phyloP scores from a whole-genome alignment of 2,113 vertebrate genomes.

The Stigmatopora nigra region DNA sequence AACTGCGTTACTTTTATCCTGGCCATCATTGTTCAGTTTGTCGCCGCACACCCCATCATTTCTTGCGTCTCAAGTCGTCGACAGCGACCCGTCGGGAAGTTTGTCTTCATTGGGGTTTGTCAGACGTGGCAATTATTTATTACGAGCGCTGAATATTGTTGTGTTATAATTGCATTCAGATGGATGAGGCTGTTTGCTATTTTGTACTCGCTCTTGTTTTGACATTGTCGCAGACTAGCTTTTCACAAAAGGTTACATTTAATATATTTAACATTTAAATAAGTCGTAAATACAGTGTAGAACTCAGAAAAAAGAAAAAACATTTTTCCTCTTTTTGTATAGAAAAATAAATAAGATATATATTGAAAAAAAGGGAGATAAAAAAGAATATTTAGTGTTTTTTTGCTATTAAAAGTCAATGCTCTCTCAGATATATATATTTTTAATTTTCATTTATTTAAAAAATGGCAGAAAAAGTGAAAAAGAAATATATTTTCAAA shows the following conservation, averaged over 20 bases:
- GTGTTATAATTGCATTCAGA: constrained; percentile 48
- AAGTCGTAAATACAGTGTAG: too few relatives aligned
- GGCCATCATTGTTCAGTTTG: constrained; percentile 9
- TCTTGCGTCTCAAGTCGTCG: constrained; percentile 28
- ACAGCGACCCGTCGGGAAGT: constrained; percentile 24
- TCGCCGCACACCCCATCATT: constrained; percentile 10
- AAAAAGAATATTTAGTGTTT: too few relatives aligned
- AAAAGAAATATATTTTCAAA: too few relatives aligned
- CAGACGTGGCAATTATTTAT: constrained; percentile 36
- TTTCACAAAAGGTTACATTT: not conserved
- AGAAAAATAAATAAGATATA: too few relatives aligned
- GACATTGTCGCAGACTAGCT: constrained; percentile 31
- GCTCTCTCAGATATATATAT: too few relatives aligned
- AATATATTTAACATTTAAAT: too few relatives aligned
- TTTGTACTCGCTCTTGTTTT: constrained; percentile 27
- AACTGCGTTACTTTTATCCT: constrained; percentile 10
- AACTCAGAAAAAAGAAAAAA: too few relatives aligned
- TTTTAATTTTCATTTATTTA: too few relatives aligned
- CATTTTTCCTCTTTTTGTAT: too few relatives aligned
- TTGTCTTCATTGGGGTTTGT: constrained; percentile 27
- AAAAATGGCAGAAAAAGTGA: too few relatives aligned
- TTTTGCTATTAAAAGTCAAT: too few relatives aligned
- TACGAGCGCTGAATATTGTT: constrained; percentile 39
- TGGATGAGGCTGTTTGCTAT: constrained; percentile 30
- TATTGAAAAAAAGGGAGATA: too few relatives aligned